Evolutionary conservation across 2,888 invertebrate genomes (phyloP), one percentile per base, ranked within the genome.

Genomic region (Chamaedrilus cognettii): DNA sequence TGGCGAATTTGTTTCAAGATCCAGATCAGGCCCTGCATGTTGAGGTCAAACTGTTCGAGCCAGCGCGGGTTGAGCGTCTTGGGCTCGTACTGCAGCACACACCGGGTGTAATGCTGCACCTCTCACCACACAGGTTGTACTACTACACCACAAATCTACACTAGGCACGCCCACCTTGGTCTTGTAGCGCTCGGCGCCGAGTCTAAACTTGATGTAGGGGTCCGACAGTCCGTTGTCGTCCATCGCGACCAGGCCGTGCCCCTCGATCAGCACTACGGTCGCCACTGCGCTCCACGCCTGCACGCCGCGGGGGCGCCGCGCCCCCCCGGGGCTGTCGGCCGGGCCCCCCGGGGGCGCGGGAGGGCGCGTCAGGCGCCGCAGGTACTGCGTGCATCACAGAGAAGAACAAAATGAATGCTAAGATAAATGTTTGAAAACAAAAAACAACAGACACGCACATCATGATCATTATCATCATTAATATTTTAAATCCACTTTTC

Each of bases 141-240:
- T n/a, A n/a, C n/a, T n/a, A n/a, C n/a, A n/a, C n/a, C n/a, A n/a
- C n/a, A n/a, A n/a, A n/a, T n/a, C 32, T 51, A 28, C 23, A 31
- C 3, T 2, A 2, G 59, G 26, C 3, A 5, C 4, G 49, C 19
- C 66, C 72, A 86, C 87, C 81, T 96, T 94, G 82, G 94, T 95
- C 86, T 96, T 97, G 87, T 93, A 97, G 86, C 97, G 98, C 86
- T 98, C 98, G 78, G 92, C 93, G 70, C 96, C 97, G 85, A 99
- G 88, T 84, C 95, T 91, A 87, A 99, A 96, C 86, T 96, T 97
- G 82, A 94, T 94, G 83, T 94, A 96, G 65, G 95, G 94, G 84
- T 96, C 96, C 75, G 91, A 92, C 70, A 92, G 88, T 72, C 94
- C 90, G 78, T 94, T 94, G 75, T 92, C 88, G 81, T 94, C 93